Base-by-base conservation (phyloP, 53 echinoderm and acorn worm genomes). In the Arbacia lixula region DNA sequence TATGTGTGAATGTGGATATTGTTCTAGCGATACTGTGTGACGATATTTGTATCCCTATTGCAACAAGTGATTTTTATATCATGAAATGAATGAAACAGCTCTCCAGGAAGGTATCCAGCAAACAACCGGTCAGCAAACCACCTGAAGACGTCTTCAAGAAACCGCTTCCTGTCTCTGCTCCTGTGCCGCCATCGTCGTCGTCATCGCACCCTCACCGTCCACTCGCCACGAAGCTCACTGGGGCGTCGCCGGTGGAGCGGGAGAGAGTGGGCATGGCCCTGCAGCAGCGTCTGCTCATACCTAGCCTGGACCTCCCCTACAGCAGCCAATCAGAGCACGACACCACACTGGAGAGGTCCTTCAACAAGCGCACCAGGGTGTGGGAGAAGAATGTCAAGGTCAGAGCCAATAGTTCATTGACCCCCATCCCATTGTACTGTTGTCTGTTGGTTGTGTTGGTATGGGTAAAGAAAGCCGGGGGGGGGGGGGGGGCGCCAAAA, bases 281-380 rank as follows among this genome's bases (percentile, higher is more conserved):
- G 14, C 53, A 62, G 56, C 72, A 33, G 53, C 85, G 35, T 66
- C 51, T 63, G 80, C 72, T 53, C 43, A 54, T 75, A 6, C 75
- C 75, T 34, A 20, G 53, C 55, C 50, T 33, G 35, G 33, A 75
- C 22, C 55, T 54, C 32, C 37, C 54, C 5, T 20, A 55, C 54
- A 26, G 36, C 20, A 53, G 34, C 68, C 74, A 64, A 38, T 68
- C 74, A 24, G 73, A 50, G 24, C 88, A 61, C 24, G 89, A 94
- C 12, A 89, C 89, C 46, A 94, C 95, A 64, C 61, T 94, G 5
- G 95, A 94, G 72, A 84, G 80, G 74, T 94, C 95, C 53, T 94
- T 91, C 58, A 87, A 66, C 34, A 84, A 78, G 58, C 77, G 78
- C 57, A 83, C 88, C 60, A 51, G 85, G 36, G 81, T 92, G 3